A percentile compares a stretch with the other conserved stretches of the same genome.
phyloP scores from a whole-genome alignment of 2,888 invertebrate genomes.

The Ophraella communa region DNA sequence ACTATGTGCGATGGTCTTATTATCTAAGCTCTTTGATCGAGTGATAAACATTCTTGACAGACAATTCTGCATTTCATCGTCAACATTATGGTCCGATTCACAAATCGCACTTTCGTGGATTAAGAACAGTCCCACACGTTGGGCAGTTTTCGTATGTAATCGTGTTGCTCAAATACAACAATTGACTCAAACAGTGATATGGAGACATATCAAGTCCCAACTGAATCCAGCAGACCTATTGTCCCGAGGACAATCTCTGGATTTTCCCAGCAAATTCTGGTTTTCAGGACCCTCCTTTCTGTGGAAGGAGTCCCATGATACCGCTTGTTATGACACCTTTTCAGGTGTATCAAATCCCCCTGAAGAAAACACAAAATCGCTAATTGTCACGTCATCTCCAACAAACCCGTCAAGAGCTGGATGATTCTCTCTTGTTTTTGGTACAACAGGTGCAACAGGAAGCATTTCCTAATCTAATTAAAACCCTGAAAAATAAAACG shows the following conservation, averaged over 20 bases:
- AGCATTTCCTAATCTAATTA: too few relatives aligned
- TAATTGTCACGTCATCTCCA: not conserved
- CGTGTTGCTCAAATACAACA: not conserved
- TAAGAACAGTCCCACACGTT: not conserved
- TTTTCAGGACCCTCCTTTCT: not conserved
- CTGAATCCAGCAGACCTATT: not conserved
- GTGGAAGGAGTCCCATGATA: not conserved
- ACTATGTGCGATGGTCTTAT: not conserved
- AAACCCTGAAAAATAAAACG: too few relatives aligned
- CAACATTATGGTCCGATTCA: not conserved
- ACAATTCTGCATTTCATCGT: not conserved
- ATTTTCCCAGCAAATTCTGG: not conserved
- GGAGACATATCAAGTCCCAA: not conserved
- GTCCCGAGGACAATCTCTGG: not conserved
- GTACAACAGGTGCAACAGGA: not conserved
- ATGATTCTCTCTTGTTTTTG: not conserved
- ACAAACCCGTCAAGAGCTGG: not conserved
- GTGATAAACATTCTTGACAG: not conserved
- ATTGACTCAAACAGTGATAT: not conserved
- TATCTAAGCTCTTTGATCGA: not conserved
- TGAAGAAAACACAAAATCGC: not conserved
- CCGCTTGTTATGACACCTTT: not conserved
- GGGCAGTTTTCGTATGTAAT: not conserved
- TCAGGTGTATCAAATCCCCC: not conserved
- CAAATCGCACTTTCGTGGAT: not conserved